Conservation (phyloP, 1,140 invertebrate genomes). For the Atta cephalotes region DNA sequence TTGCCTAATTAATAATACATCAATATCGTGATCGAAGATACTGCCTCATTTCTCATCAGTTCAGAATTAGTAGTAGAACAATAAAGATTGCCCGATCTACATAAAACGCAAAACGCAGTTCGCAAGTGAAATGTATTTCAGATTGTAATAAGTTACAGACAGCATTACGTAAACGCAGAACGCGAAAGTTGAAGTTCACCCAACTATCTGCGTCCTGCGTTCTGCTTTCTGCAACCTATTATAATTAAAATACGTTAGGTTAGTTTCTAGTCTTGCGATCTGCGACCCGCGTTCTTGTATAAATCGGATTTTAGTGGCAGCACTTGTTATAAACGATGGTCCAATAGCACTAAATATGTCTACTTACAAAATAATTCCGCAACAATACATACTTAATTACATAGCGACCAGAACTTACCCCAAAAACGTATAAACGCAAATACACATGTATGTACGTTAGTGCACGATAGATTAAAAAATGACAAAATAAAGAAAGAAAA, state of each 20-base stretch:
- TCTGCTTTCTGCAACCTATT: too few relatives aligned
- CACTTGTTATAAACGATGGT: conserved; percentile 19
- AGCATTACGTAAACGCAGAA: too few relatives aligned
- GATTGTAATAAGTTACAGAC: too few relatives aligned
- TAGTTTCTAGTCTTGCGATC: too few relatives aligned
- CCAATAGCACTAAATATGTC: conserved; percentile 42
- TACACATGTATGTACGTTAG: conserved; percentile 27
- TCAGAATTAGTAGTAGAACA: conserved; percentile 62
- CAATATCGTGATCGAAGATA: conserved; percentile 63
- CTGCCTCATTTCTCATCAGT: conserved; percentile 15
- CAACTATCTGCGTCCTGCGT: too few relatives aligned
- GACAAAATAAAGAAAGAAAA: conserved; percentile 23
- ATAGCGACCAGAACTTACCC: conserved; percentile 44
- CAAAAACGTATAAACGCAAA: conserved; percentile 4
- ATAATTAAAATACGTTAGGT: too few relatives aligned
- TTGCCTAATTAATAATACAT: conserved; percentile 10
- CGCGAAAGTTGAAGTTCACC: too few relatives aligned
- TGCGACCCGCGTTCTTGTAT: too few relatives aligned
- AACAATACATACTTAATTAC: conserved; percentile 68
- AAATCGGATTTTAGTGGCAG: not conserved
- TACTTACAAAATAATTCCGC: conserved; percentile 58
- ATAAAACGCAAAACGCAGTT: too few relatives aligned
- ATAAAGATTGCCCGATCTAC: conserved; percentile 18
- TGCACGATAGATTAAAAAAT: conserved; percentile 4
- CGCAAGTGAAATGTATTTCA: too few relatives aligned